Base-by-base conservation (phyloP, 2,888 invertebrate species). In the Incurvaria masculella region DNA sequence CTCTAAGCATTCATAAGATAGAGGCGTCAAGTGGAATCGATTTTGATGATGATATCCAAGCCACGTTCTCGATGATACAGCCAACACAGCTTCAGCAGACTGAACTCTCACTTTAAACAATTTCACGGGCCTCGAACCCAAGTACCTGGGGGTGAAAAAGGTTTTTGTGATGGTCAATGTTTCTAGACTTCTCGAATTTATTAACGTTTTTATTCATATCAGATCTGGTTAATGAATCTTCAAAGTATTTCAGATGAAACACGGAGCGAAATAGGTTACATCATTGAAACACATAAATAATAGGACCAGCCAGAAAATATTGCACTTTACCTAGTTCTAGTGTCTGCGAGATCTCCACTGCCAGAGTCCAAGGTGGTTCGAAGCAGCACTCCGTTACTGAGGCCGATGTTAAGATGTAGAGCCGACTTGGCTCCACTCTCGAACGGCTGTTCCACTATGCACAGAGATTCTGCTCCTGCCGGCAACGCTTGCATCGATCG, bases 11-110 rank as follows among this genome's bases (percentile, higher is more conserved):
- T 97, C 97, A 64, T 99, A 99, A 0, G 97, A 97, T 1, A 97
- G 72, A 0, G 97, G 97, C 0, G 97, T 97, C 43, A 98, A 78
- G 69, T 97, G 97, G 62, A 95, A 95, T 46, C 93, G 83, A 72
- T 94, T 97, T 69, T 99, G 99, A 68, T 98, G 97, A 61, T 95
- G 95, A 66, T 99, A 99, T 61, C 97, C 96, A 20, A 99, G 80
- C 99, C 99, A 99, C 0, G 97, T 94, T 55, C 99, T 83, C 56
- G 96, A 97, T 0, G 97, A 98, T 84, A 98, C 96, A 1, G 99
- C 99, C 26, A 99, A 73, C 0, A 99, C 97, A 1, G 98, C 96
- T 69, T 99, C 97, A 10, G 92, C 88, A 14, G 93, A 94, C 64
- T 99, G 98, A 85, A 98, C 97, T 53, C 86, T 83, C 49, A 99